Conservation (phyloP, 1,140 invertebrate species). For the Sycophila sp. region DNA sequence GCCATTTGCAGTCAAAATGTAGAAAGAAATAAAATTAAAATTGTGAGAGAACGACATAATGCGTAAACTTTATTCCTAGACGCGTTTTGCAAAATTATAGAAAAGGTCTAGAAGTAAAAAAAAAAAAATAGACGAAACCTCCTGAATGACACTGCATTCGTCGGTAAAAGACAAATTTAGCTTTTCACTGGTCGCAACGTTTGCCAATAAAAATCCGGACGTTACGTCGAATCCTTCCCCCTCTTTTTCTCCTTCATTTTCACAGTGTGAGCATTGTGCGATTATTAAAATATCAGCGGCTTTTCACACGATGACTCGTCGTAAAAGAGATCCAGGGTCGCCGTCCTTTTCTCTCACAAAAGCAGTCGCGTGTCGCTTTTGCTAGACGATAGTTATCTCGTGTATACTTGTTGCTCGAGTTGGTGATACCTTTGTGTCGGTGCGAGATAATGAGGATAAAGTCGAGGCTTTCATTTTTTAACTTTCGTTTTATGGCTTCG, state of each 20-base stretch:
- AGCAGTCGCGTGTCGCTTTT: constrained; percentile 19
- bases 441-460: constrained; percentile 3
- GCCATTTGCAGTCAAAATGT: too few species aligned
- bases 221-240: constrained; percentile 51
- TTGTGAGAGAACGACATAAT: too few species aligned
- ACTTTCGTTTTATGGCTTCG: not conserved
- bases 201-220: constrained; percentile 53
- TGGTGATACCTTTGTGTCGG: not conserved
- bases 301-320: constrained; percentile 19
- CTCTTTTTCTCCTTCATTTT: not conserved
- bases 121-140: too few species aligned
- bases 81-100: not conserved
- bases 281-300: constrained; percentile 39
- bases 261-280: not conserved
- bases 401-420: not conserved
- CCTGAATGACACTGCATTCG: constrained; percentile 36
- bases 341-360: not conserved
- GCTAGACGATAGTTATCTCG: not conserved
- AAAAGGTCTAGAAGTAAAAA: not conserved
- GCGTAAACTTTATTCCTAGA: not conserved
- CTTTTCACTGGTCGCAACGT: not conserved
- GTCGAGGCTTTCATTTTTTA: not conserved
- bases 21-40: not conserved
- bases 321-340: not conserved
- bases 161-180: constrained; percentile 46